These are phyloP conservation scores for Cephus rjabovi DNA, from an alignment of 2,888 invertebrate species.

Conservation along the genomic window DNA sequence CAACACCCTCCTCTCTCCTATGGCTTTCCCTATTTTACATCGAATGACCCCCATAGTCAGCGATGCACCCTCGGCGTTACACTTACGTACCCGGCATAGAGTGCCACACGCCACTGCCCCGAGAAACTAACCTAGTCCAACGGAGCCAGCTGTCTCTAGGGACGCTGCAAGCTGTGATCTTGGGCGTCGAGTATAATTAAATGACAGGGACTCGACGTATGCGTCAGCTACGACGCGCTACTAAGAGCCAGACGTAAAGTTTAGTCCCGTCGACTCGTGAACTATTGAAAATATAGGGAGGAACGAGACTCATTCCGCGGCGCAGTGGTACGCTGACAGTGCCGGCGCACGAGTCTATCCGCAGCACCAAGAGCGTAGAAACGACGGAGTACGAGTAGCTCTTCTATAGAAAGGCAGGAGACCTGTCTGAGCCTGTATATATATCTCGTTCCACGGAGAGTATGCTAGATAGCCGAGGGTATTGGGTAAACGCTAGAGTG, in stretches of 20 bases:
- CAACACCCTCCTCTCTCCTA: constrained; percentile 1
- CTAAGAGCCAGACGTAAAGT: background rate
- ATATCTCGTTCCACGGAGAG: background rate
- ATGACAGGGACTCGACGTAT: background rate
- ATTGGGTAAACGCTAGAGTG: background rate
- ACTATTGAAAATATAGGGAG: background rate
- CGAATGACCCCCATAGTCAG: background rate
- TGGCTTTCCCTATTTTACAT: background rate
- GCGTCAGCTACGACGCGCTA: background rate
- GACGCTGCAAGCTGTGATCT: background rate
- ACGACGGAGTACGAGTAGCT: background rate
- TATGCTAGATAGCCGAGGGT: background rate
- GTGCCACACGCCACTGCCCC: background rate
- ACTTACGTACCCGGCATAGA: background rate
- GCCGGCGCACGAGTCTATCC: background rate
- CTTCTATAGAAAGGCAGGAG: background rate
- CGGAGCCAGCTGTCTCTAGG: background rate
- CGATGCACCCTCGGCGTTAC: background rate
- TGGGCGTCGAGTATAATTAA: background rate
- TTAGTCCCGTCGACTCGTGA: background rate
- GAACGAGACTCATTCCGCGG: background rate
- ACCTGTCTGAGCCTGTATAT: background rate
- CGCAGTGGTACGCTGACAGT: background rate
- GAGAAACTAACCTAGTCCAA: background rate
- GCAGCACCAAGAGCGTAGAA: background rate